Percentiles rank a stretch among this genome's conserved stretches.
Evolutionary conservation across 2,113 vertebrate genomes (phyloP).

Genomic region (Hemichromis elongatus): DNA sequence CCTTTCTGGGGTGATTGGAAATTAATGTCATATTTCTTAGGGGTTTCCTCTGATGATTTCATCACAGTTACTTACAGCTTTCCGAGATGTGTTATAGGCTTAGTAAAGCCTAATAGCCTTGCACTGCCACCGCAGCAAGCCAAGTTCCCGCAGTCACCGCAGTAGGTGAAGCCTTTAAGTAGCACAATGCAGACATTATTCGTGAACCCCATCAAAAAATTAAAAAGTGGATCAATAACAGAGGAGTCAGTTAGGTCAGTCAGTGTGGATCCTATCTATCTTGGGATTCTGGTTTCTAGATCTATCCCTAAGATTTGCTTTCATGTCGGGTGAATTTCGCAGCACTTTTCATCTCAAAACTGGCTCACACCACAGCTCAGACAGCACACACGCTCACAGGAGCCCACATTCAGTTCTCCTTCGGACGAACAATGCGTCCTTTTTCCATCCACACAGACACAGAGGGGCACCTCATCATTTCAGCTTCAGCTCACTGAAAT

Average conservation of each 20-base stretch:
- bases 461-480: constrained; percentile 44
- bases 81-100: not conserved
- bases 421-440: constrained; percentile 64
- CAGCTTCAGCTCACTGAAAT: constrained; percentile 24
- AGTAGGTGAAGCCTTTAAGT: constrained; percentile 22
- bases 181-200: constrained; percentile 36
- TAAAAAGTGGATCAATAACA: not conserved
- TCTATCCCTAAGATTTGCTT: constrained; percentile 35
- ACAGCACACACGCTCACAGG: not conserved
- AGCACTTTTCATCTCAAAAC: not conserved
- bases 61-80: not conserved
- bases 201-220: not conserved
- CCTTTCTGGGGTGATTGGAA: not conserved
- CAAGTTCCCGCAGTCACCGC: constrained; percentile 54
- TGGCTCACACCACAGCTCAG: not conserved
- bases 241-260: not conserved
- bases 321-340: not conserved
- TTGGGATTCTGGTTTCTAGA: not conserved
- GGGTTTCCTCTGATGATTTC: not conserved
- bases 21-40: not conserved
- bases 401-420: constrained; percentile 25
- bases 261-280: not conserved
- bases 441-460: constrained; percentile 25
- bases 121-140: constrained; percentile 19
- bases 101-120: not conserved